Conservation (phyloP, 2,797 vertebrate species). For the Epinephelus awoara region DNA sequence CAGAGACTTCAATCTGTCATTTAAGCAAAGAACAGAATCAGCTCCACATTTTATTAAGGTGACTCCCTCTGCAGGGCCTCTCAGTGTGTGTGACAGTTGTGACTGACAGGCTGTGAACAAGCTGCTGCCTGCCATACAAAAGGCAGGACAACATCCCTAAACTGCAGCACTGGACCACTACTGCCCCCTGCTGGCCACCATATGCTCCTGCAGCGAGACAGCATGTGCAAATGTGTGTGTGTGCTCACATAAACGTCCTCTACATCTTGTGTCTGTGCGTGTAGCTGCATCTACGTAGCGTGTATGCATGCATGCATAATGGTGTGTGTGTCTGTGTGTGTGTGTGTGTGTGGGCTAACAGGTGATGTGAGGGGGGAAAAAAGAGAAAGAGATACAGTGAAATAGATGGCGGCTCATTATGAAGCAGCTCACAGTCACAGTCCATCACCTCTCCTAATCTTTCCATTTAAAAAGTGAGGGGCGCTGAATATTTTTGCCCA, state of each 20-base stretch:
- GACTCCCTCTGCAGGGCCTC: conserved; percentile 43
- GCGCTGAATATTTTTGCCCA: conserved; percentile 75
- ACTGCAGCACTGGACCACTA: conserved; percentile 74
- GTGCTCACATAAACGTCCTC: conserved; percentile 2
- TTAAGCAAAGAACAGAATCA: conserved; percentile 6
- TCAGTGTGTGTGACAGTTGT: conserved; percentile 42
- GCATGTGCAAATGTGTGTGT: background rate
- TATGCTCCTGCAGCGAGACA: conserved; percentile 37
- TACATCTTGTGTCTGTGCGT: conserved; percentile 26
- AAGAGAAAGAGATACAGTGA: conserved; percentile 50
- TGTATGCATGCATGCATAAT: conserved; percentile 45
- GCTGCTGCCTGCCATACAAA: conserved; percentile 37
- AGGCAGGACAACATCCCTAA: background rate
- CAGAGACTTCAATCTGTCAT: background rate
- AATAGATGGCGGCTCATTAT: conserved; percentile 77
- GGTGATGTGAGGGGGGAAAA: conserved; percentile 44
- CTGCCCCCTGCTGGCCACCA: conserved; percentile 84
- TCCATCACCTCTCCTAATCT: conserved; percentile 83
- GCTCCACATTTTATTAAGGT: conserved; percentile 29
- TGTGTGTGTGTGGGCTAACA: conserved; percentile 45
- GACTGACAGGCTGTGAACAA: conserved; percentile 66
- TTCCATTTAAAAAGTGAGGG: conserved; percentile 80
- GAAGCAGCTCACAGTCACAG: conserved; percentile 82
- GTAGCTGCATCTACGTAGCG: conserved; percentile 31
- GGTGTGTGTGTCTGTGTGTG: conserved; percentile 9